Percentiles rank a stretch among this genome's conserved stretches.
These are phyloP conservation scores for Siderastrea radians DNA, from an alignment of 92 coral and sea anemone genomes.

Conservation along the genomic window DNA sequence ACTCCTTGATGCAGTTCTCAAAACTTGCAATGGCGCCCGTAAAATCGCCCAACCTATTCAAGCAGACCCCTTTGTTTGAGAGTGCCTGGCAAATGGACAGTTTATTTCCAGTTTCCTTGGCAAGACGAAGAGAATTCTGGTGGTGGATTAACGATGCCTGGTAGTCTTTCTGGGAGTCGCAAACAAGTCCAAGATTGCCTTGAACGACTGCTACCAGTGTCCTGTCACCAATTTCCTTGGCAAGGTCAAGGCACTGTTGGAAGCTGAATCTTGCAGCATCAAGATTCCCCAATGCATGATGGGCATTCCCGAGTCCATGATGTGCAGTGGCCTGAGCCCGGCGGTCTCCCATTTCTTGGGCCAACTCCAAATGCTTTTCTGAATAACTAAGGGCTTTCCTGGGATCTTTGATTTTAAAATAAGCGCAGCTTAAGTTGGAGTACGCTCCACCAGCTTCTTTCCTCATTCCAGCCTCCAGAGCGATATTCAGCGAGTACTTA, in stretches of 20 bases:
- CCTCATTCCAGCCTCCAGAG: constrained; percentile 12
- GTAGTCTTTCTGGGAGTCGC: constrained; percentile 13
- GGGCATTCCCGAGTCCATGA: constrained; percentile 8
- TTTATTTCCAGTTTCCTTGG: constrained; percentile 20
- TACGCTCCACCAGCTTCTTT: constrained; percentile 9
- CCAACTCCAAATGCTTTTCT: constrained; percentile 18
- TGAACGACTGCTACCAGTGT: constrained; percentile 15
- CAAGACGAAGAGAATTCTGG: constrained; percentile 18
- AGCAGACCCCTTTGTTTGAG: constrained; percentile 11
- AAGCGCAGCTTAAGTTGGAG: constrained; percentile 3
- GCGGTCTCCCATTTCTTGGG: constrained; percentile 25
- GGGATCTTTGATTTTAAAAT: not conserved
- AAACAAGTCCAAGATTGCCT: constrained; percentile 16
- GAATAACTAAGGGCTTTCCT: constrained; percentile 14
- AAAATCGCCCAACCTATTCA: not conserved
- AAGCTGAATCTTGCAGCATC: constrained; percentile 15
- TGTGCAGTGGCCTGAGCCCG: constrained; percentile 6
- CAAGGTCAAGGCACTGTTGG: constrained; percentile 13
- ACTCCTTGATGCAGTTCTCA: constrained; percentile 31
- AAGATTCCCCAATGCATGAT: constrained; percentile 1
- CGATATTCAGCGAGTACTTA: not conserved
- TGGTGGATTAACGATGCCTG: constrained; percentile 3
- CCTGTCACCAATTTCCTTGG: constrained; percentile 8
- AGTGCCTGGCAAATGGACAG: constrained; percentile 14
- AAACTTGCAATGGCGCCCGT: constrained; percentile 18